Evolutionary conservation across 2,888 invertebrate genomes (phyloP).

Genomic region (Xanthia togata): DNA sequence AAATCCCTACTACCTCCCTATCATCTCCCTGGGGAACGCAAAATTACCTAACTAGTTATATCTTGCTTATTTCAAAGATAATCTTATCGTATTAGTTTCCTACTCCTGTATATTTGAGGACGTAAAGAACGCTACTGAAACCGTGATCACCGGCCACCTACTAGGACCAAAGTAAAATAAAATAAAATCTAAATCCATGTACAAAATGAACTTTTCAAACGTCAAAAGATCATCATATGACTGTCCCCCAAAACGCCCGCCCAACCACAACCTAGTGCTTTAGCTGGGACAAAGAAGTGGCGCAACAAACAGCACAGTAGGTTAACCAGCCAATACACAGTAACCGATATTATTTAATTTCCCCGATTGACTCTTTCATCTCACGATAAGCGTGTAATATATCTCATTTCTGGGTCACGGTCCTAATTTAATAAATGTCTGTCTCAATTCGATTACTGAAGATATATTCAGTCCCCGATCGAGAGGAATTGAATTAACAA

Average conservation of each 20-base stretch:
- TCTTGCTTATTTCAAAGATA: neutral
- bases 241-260: too few relatives aligned
- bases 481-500: conserved; percentile 50
- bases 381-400: conserved; percentile 54
- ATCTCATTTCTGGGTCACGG: conserved; percentile 49
- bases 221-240: neutral
- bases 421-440: conserved; percentile 64
- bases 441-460: conserved; percentile 53
- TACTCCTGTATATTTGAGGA: neutral
- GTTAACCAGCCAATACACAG: neutral
- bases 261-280: too few relatives aligned
- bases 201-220: neutral
- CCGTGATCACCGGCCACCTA: neutral
- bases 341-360: conserved; percentile 44
- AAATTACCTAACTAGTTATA: neutral
- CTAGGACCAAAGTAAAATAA: neutral
- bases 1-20: too few relatives aligned
- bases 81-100: neutral
- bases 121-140: neutral
- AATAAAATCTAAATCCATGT: neutral
- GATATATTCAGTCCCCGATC: conserved; percentile 50
- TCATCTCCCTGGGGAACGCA: neutral
- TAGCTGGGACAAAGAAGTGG: too few relatives aligned
- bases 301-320: too few relatives aligned
- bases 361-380: conserved; percentile 28